Conservation (phyloP, 2,113 vertebrate species). For the Barbus barbus region DNA sequence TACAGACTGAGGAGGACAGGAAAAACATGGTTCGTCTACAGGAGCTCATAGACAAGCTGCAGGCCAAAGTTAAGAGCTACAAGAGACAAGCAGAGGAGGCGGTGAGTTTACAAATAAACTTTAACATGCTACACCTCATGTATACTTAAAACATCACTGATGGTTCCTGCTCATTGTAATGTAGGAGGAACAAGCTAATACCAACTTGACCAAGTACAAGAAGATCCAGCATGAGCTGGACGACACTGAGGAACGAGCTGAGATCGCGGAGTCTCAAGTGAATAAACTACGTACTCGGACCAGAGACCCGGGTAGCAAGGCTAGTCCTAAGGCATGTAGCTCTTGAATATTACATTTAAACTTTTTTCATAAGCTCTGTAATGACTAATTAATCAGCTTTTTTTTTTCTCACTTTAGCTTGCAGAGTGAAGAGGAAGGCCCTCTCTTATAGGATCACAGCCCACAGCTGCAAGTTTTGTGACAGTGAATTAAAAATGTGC, state of each 20-base stretch:
- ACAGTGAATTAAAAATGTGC: background rate
- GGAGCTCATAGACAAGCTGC: constrained; percentile 92
- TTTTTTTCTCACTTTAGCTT: constrained; percentile 64
- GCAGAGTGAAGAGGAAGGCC: constrained; percentile 63
- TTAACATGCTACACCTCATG: background rate
- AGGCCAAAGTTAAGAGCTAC: constrained; percentile 92
- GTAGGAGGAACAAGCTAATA: constrained; percentile 89
- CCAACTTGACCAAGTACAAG: constrained; percentile 87
- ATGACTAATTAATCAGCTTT: constrained; percentile 47
- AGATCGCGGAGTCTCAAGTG: constrained; percentile 87
- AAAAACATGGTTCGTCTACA: constrained; percentile 91
- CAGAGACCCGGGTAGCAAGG: constrained; percentile 85
- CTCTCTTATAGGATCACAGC: constrained; percentile 19
- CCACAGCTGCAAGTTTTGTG: constrained; percentile 65
- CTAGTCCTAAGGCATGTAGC: constrained; percentile 60
- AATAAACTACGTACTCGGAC: constrained; percentile 87
- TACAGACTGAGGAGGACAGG: constrained; percentile 87
- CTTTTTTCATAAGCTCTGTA: background rate
- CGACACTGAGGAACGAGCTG: constrained; percentile 86
- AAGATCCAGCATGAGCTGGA: constrained; percentile 91
- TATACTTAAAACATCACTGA: background rate
- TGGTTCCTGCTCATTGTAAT: background rate
- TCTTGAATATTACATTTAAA: constrained; percentile 43
- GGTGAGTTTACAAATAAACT: constrained; percentile 74
- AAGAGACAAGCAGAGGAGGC: constrained; percentile 92